Evolutionary conservation across 2,888 invertebrate genomes (phyloP), one percentile per base, ranked within the genome.

Genomic region (Eulithis testata): DNA sequence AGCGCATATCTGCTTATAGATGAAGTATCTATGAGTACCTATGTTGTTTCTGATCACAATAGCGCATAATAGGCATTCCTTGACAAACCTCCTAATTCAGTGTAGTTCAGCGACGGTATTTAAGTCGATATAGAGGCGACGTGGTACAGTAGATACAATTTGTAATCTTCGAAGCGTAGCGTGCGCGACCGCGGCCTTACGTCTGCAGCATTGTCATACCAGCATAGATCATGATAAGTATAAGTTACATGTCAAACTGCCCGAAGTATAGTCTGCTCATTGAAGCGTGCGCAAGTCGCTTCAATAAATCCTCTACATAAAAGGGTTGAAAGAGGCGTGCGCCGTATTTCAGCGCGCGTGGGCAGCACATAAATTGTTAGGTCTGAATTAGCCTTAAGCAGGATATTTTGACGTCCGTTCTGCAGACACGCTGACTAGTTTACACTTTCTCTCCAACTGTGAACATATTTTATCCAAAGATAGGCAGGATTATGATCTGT

Each of bases 231-330:
- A 83, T 80, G 81, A 83, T 85, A 82, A 82, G 79, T 88, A 86
- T 86, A 83, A 86, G 80, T 83, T 86, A 80, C 83, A 84, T 80
- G 81, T 88, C 82, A 84, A 83, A 81, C 74, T 73, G 73, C 66
- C 79, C 83, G 81, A 83, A 79, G 80, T 81, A 82, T 82, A 77
- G 81, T 75, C 74, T 72, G 79, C 73, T 84, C 83, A 88, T 83
- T 88, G 88, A 87, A 85, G 82, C 85, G 80, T 82, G 83, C 81
- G 74, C 82, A 75, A 82, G 82, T 82, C 83, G 77, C 83, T 82
- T 85, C 83, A 84, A 91, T 91, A 91, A 90, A 91, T 91, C 84
- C 81, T 86, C 70, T 81, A 84, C 89, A 84, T 88, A 90, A 90
- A 90, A 89, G 91, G 91, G 87, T 85, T 83, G 84, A 84, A 87